Evolutionary conservation across 2,113 vertebrate species (phyloP), one percentile per base, ranked within the genome.

Genomic region (Hemicordylus capensis): DNA sequence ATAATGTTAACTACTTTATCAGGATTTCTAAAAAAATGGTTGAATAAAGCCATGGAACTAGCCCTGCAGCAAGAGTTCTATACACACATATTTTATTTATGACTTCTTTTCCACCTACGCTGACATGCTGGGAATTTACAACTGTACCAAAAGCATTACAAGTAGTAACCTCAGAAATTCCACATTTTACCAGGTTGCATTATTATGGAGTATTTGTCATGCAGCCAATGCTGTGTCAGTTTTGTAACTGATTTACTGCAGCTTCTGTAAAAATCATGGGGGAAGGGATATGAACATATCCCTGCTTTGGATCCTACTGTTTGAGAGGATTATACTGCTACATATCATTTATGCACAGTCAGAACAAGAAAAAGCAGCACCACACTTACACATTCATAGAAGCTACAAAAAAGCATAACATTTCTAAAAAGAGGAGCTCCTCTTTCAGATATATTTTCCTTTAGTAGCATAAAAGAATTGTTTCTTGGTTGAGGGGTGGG

Each of bases 201-300:
- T 96, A 97, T 96, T 96, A 95, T 94, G 95, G 96, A 95, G 91
- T 93, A 87, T 97, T 96, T 98, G 96, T 97, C 97, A 97, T 88
- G 90, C 90, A 93, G 97, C 96, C 97, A 97, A 96, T 92, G 93
- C 92, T 94, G 85, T 96, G 96, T 96, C 96, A 95, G 95, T 86
- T 94, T 90, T 81, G 20, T 88, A 89, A 92, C 1, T 97, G 96
- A 97, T 97, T 98, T 98, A 97, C 93, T 94, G 94, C 88, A 96
- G 96, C 95, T 97, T 97, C 95, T 97, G 95, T 92, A 95, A 93
- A 94, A 78, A n/a, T 19, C 61, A 76, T 59, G 82, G 77, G 67
- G 54, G 81, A 72, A 72, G 80, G 48, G 22, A 73, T 94, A 92
- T 94, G 95, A 94, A 90, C 59, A 79, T 78, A 86, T 84, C 85